Evolutionary conservation across 2,888 invertebrate species (phyloP).

Genomic region (Didymodactylos carnosus): DNA sequence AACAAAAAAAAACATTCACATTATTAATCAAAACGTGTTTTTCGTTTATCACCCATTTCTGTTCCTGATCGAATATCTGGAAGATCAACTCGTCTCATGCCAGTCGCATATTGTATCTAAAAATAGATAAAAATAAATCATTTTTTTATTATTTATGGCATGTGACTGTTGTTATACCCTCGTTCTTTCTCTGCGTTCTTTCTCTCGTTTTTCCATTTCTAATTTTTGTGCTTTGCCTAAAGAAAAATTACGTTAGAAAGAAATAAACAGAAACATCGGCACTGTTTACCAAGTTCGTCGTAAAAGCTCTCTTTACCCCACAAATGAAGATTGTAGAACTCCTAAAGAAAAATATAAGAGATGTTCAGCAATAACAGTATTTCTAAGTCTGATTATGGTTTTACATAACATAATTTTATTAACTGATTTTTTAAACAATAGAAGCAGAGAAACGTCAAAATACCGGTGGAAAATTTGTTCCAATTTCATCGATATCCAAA

Average conservation of each 20-base stretch:
- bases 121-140: background rate
- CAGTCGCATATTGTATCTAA: background rate
- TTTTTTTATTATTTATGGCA: background rate
- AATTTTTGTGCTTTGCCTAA: constrained; percentile 59
- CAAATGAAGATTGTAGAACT: constrained; percentile 70
- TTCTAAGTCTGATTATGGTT: no score
- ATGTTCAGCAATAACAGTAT: background rate
- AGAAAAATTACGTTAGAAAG: constrained; percentile 14
- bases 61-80: background rate
- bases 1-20: no score
- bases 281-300: constrained; percentile 53
- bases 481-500: constrained; percentile 81
- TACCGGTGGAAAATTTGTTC: constrained; percentile 73
- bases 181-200: constrained; percentile 62
- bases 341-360: constrained; percentile 26
- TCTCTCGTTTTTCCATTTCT: constrained; percentile 76
- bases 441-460: constrained; percentile 16
- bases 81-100: background rate
- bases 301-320: constrained; percentile 81
- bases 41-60: background rate
- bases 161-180: constrained; percentile 37
- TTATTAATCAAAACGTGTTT: background rate
- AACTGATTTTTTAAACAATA: constrained; percentile 4
- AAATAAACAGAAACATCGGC: background rate
- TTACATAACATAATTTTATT: no score